Conservation (phyloP, 2,888 invertebrate genomes). For the Andrena haemorrhoa region DNA sequence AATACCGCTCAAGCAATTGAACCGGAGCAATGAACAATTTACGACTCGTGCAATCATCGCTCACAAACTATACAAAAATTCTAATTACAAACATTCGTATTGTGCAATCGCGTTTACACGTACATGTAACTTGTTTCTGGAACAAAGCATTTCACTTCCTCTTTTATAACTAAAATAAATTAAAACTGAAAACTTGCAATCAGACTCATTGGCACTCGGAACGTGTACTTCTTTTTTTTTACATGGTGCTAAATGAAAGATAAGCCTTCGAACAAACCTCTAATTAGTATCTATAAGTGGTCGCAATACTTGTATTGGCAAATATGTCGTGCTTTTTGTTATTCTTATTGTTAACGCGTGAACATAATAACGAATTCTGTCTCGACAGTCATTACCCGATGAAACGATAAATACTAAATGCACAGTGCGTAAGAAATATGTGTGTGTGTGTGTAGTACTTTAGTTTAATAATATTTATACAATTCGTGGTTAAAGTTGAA, state of each 20-base stretch:
- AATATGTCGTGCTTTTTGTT: conserved; percentile 17
- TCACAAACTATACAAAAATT: conserved; percentile 45
- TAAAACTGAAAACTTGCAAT: conserved; percentile 32
- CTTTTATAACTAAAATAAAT: conserved; percentile 47
- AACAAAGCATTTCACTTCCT: conserved; percentile 7
- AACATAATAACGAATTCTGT: conserved; percentile 11
- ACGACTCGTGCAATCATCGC: conserved; percentile 25
- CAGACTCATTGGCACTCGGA: conserved; percentile 40
- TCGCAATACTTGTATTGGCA: conserved; percentile 26
- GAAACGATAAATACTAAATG: conserved; percentile 3
- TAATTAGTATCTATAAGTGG: conserved; percentile 22
- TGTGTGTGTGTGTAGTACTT: background rate
- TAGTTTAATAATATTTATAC: background rate
- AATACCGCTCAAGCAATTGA: conserved; percentile 28
- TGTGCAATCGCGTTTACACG: conserved; percentile 29
- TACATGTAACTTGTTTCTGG: conserved; percentile 1
- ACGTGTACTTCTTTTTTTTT: conserved; percentile 8
- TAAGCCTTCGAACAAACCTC: conserved; percentile 15
- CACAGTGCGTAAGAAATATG: background rate
- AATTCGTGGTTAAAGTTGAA: background rate
- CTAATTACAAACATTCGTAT: conserved; percentile 12
- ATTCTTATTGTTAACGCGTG: conserved; percentile 59
- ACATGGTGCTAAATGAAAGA: conserved; percentile 4
- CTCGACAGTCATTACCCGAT: background rate
- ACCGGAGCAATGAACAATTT: conserved; percentile 21